phyloP scores from a whole-genome alignment of 2,797 vertebrate genomes.

The Gymnoscopelus braueri region DNA sequence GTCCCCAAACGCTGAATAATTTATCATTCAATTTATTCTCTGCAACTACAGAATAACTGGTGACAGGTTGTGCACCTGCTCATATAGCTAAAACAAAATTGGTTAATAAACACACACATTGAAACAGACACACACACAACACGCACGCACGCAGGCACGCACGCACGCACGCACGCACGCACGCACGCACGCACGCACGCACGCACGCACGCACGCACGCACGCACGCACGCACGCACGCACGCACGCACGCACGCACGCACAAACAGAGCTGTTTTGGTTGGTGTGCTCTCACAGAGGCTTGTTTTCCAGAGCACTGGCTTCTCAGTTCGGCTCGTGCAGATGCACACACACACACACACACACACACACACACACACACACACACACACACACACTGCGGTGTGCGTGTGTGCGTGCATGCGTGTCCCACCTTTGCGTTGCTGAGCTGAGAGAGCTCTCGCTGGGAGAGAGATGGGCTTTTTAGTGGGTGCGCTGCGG shows the following conservation, averaged over 20 bases:
- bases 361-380: conserved; percentile 11
- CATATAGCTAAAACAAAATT: too few relatives aligned
- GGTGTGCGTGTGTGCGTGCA: conserved; percentile 14
- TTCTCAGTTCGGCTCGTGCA: conserved; percentile 26
- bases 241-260: not conserved
- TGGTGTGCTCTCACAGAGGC: conserved; percentile 25
- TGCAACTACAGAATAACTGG: conserved; percentile 12
- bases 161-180: conserved; percentile 6
- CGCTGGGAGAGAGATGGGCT: conserved; percentile 63
- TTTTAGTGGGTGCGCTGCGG: conserved; percentile 53
- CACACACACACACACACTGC: conserved; percentile 5
- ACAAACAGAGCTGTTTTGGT: conserved; percentile 27
- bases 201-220: conserved; percentile 6
- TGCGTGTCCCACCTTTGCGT: conserved; percentile 47
- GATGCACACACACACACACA: not conserved
- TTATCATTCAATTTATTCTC: conserved; percentile 32
- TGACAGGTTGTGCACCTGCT: conserved; percentile 9
- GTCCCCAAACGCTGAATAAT: conserved; percentile 11
- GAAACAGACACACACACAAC: conserved; percentile 5
- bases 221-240: conserved; percentile 6
- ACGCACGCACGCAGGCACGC: conserved; percentile 2
- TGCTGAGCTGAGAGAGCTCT: conserved; percentile 57
- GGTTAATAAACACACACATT: conserved; percentile 4
- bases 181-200: not conserved
- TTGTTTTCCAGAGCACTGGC: conserved; percentile 33